A percentile compares a stretch with the other conserved stretches of the same genome.
phyloP scores from a whole-genome alignment of 2,113 vertebrate genomes.

The Puntigrus tetrazona region DNA sequence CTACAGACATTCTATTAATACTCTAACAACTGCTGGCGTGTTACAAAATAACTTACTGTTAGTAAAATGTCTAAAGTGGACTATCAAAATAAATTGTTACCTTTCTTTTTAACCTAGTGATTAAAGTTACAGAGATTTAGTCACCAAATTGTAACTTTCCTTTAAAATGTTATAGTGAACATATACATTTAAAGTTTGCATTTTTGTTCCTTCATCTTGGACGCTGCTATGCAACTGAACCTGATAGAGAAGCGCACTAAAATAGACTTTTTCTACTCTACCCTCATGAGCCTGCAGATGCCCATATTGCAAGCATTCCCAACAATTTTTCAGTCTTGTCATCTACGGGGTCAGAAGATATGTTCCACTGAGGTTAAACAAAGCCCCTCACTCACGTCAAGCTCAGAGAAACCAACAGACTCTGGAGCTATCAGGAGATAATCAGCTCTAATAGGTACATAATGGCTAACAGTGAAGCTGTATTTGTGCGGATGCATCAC shows the following conservation, averaged over 20 bases:
- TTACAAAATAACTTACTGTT: no score
- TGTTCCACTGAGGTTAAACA: constrained; percentile 89
- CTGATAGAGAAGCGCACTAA: neutral
- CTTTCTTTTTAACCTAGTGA: neutral
- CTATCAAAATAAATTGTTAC: no score
- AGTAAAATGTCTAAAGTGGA: no score
- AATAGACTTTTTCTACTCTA: neutral
- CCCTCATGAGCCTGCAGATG: neutral
- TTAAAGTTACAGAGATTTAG: neutral
- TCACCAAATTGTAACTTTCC: neutral
- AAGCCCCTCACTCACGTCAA: constrained; percentile 89
- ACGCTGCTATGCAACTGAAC: neutral
- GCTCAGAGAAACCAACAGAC: constrained; percentile 95
- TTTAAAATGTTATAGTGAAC: neutral
- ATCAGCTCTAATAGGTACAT: constrained; percentile 99
- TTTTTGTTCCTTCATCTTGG: neutral
- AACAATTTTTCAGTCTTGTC: constrained; percentile 6
- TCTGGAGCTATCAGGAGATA: constrained; percentile 90
- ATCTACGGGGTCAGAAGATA: constrained; percentile 68
- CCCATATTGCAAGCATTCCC: neutral
- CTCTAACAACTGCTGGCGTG: no score
- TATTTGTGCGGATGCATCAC: constrained; percentile 88
- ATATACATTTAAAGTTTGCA: neutral
- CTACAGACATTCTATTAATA: no score
- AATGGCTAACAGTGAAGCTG: constrained; percentile 91